Percentiles rank a stretch among this genome's conserved stretches.
phyloP scores from a whole-genome alignment of 2,113 vertebrate species.

The Pungitius pungitius region DNA sequence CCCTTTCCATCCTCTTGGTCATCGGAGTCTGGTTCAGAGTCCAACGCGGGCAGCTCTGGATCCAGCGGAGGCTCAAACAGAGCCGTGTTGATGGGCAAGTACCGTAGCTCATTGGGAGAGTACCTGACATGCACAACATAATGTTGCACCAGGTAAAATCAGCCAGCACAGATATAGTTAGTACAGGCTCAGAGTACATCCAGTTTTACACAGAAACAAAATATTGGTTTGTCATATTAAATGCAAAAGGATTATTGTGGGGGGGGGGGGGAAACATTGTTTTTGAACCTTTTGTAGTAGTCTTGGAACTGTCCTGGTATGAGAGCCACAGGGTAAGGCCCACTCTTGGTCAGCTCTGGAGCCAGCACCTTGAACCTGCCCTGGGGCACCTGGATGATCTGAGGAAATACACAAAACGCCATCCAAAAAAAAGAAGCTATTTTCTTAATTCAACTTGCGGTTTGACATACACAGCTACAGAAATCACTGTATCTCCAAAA shows the following conservation, averaged over 20 bases:
- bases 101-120: conserved; percentile 95
- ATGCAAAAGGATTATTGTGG: not conserved
- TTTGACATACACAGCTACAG: not conserved
- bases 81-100: conserved; percentile 94
- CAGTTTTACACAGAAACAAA: not conserved
- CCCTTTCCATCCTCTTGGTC: conserved; percentile 88
- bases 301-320: conserved; percentile 99
- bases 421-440: not conserved
- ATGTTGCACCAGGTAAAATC: conserved; percentile 1
- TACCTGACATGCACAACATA: conserved; percentile 81
- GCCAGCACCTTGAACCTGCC: conserved; percentile 93
- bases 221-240: not conserved
- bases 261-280: not conserved
- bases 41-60: conserved; percentile 91
- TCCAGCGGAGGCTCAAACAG: conserved; percentile 97
- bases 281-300: conserved; percentile 93
- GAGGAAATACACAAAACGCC: conserved; percentile 15
- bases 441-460: not conserved
- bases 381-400: conserved; percentile 98
- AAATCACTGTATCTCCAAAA: not conserved
- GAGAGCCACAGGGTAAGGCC: conserved; percentile 96
- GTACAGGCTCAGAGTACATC: not conserved
- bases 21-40: conserved; percentile 96
- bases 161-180: not conserved
- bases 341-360: conserved; percentile 90